These are phyloP conservation scores for Cyaniris semiargus DNA, from an alignment of 2,888 invertebrate genomes.

Conservation along the genomic window DNA sequence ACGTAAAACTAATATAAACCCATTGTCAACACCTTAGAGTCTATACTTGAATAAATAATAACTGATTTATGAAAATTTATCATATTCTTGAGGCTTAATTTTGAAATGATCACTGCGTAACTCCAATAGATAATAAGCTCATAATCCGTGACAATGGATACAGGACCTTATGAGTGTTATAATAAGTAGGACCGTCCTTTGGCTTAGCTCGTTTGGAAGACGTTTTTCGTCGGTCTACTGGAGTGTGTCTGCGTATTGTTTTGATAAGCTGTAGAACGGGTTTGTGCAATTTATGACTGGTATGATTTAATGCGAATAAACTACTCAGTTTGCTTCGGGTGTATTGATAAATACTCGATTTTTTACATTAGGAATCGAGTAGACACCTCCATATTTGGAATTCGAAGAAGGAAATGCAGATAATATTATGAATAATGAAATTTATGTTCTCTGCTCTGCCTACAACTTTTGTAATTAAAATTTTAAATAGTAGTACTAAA, in stretches of 20 bases:
- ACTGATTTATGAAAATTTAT: slow-evolving; percentile 80
- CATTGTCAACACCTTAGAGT: slow-evolving; percentile 75
- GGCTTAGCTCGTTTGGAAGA: slow-evolving; percentile 52
- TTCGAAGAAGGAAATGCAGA: slow-evolving; percentile 35
- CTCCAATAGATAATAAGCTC: slow-evolving; percentile 53
- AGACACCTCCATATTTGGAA: slow-evolving; percentile 42
- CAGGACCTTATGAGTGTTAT: slow-evolving; percentile 54
- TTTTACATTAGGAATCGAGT: slow-evolving; percentile 54
- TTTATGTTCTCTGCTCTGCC: no score
- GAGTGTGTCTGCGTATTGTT: slow-evolving; percentile 81
- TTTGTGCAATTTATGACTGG: slow-evolving; percentile 77
- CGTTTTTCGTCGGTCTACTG: slow-evolving; percentile 61
- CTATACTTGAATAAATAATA: slow-evolving; percentile 76
- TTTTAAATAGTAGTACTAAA: no score
- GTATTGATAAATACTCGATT: slow-evolving; percentile 74
- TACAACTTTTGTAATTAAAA: no score
- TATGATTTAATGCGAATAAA: slow-evolving; percentile 81
- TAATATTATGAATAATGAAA: background rate
- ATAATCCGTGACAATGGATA: slow-evolving; percentile 53
- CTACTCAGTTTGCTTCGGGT: slow-evolving; percentile 71
- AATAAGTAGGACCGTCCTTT: slow-evolving; percentile 55
- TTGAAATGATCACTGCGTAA: slow-evolving; percentile 66
- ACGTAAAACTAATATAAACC: slow-evolving; percentile 68
- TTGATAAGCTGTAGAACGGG: slow-evolving; percentile 80
- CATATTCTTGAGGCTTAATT: slow-evolving; percentile 79